These are phyloP conservation scores for Brachionus asplanchnoidis DNA, from an alignment of 1,140 invertebrate species.

Conservation along the genomic window DNA sequence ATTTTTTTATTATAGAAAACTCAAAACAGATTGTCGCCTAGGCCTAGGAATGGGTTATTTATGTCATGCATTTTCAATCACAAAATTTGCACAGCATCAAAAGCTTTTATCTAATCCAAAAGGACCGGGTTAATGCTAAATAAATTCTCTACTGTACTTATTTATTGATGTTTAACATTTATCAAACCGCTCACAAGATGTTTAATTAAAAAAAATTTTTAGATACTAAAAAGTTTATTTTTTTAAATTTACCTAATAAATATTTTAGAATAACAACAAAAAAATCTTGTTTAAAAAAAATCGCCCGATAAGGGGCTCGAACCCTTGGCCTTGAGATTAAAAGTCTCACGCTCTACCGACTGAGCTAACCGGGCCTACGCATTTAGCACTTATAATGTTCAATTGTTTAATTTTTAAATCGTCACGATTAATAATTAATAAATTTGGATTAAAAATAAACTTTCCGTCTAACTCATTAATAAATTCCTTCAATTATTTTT, in stretches of 20 bases:
- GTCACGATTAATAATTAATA: too few relatives aligned
- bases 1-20: not conserved
- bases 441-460: too few relatives aligned
- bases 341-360: constrained; percentile 40
- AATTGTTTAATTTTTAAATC: too few relatives aligned
- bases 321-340: constrained; percentile 39
- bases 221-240: not conserved
- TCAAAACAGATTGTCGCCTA: constrained; percentile 26
- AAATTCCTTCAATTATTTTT: too few relatives aligned
- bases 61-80: constrained; percentile 32
- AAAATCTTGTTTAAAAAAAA: not conserved
- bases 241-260: not conserved
- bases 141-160: not conserved
- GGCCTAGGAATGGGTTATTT: constrained; percentile 37
- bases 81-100: constrained; percentile 33
- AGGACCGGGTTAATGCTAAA: constrained; percentile 8
- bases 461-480: too few relatives aligned
- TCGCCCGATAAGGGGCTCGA: constrained; percentile 38
- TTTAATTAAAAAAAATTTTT: not conserved
- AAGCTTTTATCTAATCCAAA: constrained; percentile 32
- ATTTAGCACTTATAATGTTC: not conserved
- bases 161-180: not conserved
- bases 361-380: constrained; percentile 18
- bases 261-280: not conserved
- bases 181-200: not conserved